phyloP scores from a whole-genome alignment of 2,113 vertebrate genomes.

The Seriola rivoliana region DNA sequence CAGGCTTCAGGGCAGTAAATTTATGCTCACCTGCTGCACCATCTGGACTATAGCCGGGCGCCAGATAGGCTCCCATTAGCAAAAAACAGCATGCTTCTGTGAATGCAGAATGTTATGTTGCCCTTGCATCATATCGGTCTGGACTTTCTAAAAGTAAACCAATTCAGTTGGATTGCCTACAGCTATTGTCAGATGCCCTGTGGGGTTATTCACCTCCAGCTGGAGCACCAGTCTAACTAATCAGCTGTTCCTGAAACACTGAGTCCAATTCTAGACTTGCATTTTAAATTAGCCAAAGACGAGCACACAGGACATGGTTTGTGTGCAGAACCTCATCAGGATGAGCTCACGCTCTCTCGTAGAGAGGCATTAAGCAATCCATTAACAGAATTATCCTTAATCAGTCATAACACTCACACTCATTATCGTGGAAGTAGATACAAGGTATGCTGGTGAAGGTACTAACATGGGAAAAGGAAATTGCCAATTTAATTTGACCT shows the following conservation, averaged over 20 bases:
- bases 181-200: conserved; percentile 31
- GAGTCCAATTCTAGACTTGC: conserved; percentile 36
- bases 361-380: conserved; percentile 65
- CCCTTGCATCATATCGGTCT: conserved; percentile 63
- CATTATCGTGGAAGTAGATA: conserved; percentile 58
- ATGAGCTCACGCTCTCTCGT: conserved; percentile 43
- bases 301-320: conserved; percentile 34
- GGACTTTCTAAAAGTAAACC: conserved; percentile 61
- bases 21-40: conserved; percentile 76
- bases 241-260: conserved; percentile 27
- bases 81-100: conserved; percentile 57
- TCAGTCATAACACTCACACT: conserved; percentile 62
- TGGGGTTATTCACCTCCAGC: conserved; percentile 30
- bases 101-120: conserved; percentile 58
- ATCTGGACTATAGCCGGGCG: conserved; percentile 74
- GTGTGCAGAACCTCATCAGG: conserved; percentile 41
- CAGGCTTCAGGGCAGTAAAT: conserved; percentile 61
- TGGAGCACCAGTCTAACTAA: conserved; percentile 37
- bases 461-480: conserved; percentile 29
- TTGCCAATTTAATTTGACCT: conserved; percentile 27
- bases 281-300: conserved; percentile 48
- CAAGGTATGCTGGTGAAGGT: conserved; percentile 11
- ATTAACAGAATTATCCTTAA: conserved; percentile 69
- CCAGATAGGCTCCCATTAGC: conserved; percentile 69
- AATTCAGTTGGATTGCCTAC: conserved; percentile 23